phyloP scores from a whole-genome alignment of 2,888 invertebrate genomes.

The Calliphora vomitoria region DNA sequence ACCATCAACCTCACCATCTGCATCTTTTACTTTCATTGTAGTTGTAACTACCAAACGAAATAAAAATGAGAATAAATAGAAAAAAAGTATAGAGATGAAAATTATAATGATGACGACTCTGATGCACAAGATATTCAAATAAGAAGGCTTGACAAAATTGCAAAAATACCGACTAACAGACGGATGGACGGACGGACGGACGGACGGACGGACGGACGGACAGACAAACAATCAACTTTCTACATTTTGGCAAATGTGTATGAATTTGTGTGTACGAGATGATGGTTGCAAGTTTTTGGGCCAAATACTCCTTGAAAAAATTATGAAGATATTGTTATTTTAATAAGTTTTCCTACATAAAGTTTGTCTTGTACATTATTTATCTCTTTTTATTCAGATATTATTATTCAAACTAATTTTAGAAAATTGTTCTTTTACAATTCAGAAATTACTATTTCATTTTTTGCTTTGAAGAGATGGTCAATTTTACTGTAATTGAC shows the following conservation, averaged over 20 bases:
- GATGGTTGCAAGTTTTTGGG: slow-evolving; percentile 1
- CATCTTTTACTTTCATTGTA: neutral
- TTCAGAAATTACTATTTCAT: neutral
- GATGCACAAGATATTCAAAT: slow-evolving; percentile 36
- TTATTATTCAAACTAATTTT: slow-evolving; percentile 16
- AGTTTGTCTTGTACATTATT: slow-evolving; percentile 36
- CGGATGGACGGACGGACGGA: too few relatives aligned
- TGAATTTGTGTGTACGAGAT: neutral
- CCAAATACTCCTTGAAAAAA: slow-evolving; percentile 34
- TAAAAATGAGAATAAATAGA: slow-evolving; percentile 15
- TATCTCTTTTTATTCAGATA: neutral
- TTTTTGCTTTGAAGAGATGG: neutral
- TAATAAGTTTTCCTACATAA: slow-evolving; percentile 46
- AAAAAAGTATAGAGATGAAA: slow-evolving; percentile 36
- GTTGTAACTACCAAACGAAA: slow-evolving; percentile 21
- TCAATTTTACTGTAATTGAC: slow-evolving; percentile 55
- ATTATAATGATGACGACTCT: slow-evolving; percentile 56
- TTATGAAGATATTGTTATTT: slow-evolving; percentile 55
- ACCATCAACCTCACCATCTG: neutral
- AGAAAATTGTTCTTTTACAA: slow-evolving; percentile 6
- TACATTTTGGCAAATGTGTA: slow-evolving; percentile 14
- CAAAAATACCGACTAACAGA: slow-evolving; percentile 25
- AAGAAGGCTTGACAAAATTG: slow-evolving; percentile 43
- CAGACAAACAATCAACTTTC: neutral
- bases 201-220: slow-evolving; percentile 17